A percentile compares a stretch with the other conserved stretches of the same genome.
These are phyloP conservation scores for Drosophila novamexicana DNA, from an alignment of 1,140 invertebrate genomes.

Conservation along the genomic window DNA sequence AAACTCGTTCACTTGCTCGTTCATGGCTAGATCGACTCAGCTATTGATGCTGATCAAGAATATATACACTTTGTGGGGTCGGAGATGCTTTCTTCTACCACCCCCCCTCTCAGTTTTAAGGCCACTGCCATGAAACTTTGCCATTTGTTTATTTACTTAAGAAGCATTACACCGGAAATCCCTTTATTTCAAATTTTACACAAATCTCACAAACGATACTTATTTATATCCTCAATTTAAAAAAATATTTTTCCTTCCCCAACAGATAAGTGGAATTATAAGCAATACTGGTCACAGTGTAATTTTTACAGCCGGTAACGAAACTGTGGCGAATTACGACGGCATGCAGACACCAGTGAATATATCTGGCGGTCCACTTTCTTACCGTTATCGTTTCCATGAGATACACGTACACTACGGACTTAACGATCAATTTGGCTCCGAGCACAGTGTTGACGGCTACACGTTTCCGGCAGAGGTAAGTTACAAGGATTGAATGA, in stretches of 20 bases:
- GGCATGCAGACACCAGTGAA: constrained; percentile 91
- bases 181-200: too few species aligned
- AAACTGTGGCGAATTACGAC: constrained; percentile 85
- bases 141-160: too few species aligned
- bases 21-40: too few species aligned
- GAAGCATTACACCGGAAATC: too few species aligned
- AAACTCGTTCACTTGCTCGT: too few species aligned
- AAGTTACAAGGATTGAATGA: constrained; percentile 64
- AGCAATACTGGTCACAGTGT: constrained; percentile 97
- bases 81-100: too few species aligned
- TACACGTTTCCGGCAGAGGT: constrained; percentile 97
- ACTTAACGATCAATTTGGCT: constrained; percentile 93
- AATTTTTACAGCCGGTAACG: constrained; percentile 95
- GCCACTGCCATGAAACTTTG: too few species aligned
- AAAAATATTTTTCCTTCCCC: constrained; percentile 12
- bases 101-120: too few species aligned
- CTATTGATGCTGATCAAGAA: too few species aligned
- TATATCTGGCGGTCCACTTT: constrained; percentile 96
- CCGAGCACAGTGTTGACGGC: constrained; percentile 95
- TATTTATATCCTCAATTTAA: too few species aligned
- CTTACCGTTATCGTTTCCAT: constrained; percentile 97
- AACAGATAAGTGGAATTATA: constrained; percentile 93
- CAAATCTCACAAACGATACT: too few species aligned
- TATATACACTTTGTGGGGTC: too few species aligned
- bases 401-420: constrained; percentile 96